phyloP scores from a whole-genome alignment of 2,113 vertebrate species.

The Semicossyphus pulcher region DNA sequence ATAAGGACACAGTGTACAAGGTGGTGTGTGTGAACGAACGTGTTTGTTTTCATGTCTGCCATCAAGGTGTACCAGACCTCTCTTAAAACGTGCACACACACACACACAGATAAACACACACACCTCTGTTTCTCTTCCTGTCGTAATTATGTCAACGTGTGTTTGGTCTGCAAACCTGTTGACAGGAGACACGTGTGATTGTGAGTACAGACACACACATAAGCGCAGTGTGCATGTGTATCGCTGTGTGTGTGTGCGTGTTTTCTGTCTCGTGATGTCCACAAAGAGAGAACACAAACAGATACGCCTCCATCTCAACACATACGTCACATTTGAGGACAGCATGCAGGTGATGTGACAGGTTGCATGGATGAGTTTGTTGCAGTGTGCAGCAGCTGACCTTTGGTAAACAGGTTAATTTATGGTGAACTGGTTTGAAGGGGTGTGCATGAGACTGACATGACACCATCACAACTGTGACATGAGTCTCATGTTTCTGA shows the following conservation, averaged over 20 bases:
- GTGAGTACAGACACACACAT: constrained; percentile 19
- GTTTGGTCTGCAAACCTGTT: constrained; percentile 64
- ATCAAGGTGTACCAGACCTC: constrained; percentile 37
- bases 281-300: too few relatives aligned
- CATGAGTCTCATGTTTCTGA: too few relatives aligned
- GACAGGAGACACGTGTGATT: constrained; percentile 43
- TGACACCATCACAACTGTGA: too few relatives aligned
- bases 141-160: constrained; percentile 58
- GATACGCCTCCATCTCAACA: too few relatives aligned
- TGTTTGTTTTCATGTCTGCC: constrained; percentile 64
- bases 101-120: constrained; percentile 49
- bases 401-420: too few relatives aligned
- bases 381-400: too few relatives aligned
- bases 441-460: too few relatives aligned
- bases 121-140: constrained; percentile 48
- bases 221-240: background rate
- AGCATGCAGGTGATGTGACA: too few relatives aligned
- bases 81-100: constrained; percentile 10
- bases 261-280: background rate
- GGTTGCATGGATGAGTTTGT: too few relatives aligned
- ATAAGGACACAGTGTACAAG: constrained; percentile 28
- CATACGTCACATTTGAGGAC: too few relatives aligned
- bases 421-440: too few relatives aligned
- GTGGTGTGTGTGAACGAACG: too few relatives aligned
- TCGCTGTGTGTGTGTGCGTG: background rate